These are phyloP conservation scores for Ditylenchus weischeri DNA, from an alignment of 2,888 invertebrate genomes.

Conservation along the genomic window DNA sequence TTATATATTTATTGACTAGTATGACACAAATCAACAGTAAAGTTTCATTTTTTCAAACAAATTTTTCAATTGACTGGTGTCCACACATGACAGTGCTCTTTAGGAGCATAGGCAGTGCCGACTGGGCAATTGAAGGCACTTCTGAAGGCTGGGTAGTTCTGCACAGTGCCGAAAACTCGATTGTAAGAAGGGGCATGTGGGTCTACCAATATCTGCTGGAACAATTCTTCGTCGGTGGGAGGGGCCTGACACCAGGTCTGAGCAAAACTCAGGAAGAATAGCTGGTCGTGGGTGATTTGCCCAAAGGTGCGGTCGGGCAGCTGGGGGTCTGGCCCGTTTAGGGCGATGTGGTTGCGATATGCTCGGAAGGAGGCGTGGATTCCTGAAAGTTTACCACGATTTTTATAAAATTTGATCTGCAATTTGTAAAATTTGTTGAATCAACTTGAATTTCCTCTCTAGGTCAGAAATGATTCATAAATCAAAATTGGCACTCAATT, in stretches of 20 bases:
- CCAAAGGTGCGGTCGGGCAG: slow-evolving; percentile 51
- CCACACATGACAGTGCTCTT: slow-evolving; percentile 52
- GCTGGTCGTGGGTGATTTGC: slow-evolving; percentile 48
- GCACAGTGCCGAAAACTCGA: slow-evolving; percentile 42
- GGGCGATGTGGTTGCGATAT: slow-evolving; percentile 42
- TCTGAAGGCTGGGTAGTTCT: slow-evolving; percentile 54
- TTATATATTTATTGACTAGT: too few relatives aligned
- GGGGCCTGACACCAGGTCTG: slow-evolving; percentile 46
- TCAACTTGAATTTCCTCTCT: too few relatives aligned
- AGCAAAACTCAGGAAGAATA: slow-evolving; percentile 52
- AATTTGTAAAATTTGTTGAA: too few relatives aligned
- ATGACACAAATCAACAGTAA: too few relatives aligned
- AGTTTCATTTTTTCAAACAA: too few relatives aligned
- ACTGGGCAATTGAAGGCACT: slow-evolving; percentile 53
- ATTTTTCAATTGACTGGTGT: background rate
- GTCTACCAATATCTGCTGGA: slow-evolving; percentile 43
- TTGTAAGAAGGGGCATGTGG: slow-evolving; percentile 44
- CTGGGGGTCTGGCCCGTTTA: slow-evolving; percentile 43
- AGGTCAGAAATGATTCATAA: slow-evolving; percentile 64
- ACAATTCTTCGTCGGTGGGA: slow-evolving; percentile 31
- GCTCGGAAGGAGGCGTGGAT: slow-evolving; percentile 49
- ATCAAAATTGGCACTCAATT: too few relatives aligned
- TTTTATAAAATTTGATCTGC: too few relatives aligned
- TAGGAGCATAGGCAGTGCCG: slow-evolving; percentile 40
- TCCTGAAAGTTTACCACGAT: slow-evolving; percentile 38